Evolutionary conservation across 2,797 vertebrate species (phyloP).

Genomic region (Neopelma chrysocephalum): DNA sequence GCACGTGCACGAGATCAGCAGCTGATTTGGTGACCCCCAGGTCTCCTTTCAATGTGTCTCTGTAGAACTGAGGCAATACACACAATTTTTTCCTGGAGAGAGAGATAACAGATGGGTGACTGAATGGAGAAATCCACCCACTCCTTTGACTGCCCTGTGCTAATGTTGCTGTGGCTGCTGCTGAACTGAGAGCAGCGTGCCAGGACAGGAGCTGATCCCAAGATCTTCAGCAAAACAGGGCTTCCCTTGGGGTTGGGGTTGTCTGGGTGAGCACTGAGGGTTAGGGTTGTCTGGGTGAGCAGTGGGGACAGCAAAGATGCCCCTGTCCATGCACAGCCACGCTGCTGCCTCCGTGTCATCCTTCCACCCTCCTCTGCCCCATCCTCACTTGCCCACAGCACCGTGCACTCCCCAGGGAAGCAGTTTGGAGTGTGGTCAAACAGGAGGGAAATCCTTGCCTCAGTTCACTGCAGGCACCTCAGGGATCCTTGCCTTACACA

Average conservation of each 20-base stretch:
- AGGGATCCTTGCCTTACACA: accelerated
- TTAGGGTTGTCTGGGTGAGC: accelerated
- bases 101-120: background rate
- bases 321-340: accelerated
- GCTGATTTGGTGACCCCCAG: background rate
- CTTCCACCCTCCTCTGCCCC: background rate
- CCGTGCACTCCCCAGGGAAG: accelerated
- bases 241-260: accelerated
- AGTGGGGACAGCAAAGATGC: background rate
- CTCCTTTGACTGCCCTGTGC: background rate
- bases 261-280: background rate
- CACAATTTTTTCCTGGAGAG: background rate
- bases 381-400: background rate
- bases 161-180: background rate
- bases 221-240: background rate
- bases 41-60: background rate
- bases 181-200: background rate
- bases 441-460: background rate
- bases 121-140: background rate
- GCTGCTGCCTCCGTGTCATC: accelerated
- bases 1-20: background rate
- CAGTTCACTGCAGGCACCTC: background rate
- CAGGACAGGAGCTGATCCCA: background rate
- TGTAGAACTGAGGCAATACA: background rate
- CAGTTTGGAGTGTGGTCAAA: background rate